Base-by-base conservation (phyloP, 2,888 invertebrate species). In the Bimastos eiseni region DNA sequence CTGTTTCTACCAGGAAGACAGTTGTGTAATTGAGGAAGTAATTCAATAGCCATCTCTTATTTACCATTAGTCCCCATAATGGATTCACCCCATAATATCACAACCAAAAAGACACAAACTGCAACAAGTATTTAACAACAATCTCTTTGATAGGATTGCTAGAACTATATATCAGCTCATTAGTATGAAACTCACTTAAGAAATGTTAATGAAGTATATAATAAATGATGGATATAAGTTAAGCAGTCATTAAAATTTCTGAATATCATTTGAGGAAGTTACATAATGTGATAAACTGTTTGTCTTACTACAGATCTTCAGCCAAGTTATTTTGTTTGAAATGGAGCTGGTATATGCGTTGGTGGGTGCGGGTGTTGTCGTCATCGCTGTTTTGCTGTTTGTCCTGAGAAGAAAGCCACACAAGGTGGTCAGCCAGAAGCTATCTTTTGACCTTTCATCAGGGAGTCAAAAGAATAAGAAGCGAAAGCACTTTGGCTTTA, bases 401-500 rank as follows among this genome's bases (percentile, higher is more conserved):
- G 36, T 34, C 24, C 86, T 86, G 36, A 34, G 86, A 86, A 34
- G 86, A 36, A 70, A 11, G n/a, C 13, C 24, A 33, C 86, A 30
- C n/a, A 86, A 86, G 86, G 1, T 11, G 2, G 24, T 36, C 21
- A 34, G 11, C 34, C 86, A 86, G 86, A 34, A 86, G 86, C 34
- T 24, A 36, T 34, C 86, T 0, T 34, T 36, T 8, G 86, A 86
- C 24, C 24, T 36, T 34, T 86, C 24, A 36, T 86, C 86, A 36
- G 34, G 36, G 15, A 86, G 21, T 36, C 86, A 86, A 36, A 86
- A 86, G 86, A 86, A 86, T 24, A 86, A 86, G 36, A 86, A 86
- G 37, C 34, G 86, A 37, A 86, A 86, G n/a, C 86, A 86, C 36
- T 33, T 86, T 86, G 86, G 86, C 24, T 86, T 86, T 86, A 34